Base-by-base conservation (phyloP, 1,140 invertebrate species). In the Zaprionus inermis region DNA sequence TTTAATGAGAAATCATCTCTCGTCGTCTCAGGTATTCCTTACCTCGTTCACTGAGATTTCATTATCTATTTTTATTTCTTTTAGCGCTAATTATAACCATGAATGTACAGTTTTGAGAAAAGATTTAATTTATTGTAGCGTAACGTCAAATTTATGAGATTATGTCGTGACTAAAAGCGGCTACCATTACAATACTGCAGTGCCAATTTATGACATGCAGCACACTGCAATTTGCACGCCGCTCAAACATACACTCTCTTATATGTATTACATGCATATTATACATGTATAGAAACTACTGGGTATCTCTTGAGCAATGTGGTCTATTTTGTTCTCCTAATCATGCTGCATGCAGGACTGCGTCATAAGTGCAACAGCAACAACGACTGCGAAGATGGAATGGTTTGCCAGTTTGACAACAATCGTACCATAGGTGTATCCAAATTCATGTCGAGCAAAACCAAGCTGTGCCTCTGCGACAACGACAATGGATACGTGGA, bases 391-490 rank as follows among this genome's bases (percentile, higher is more conserved):
- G 93, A 93, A 72, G 94, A 94, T 59, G 93, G 93, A 0, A 90
- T 94, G 77, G 91, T 93, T 32, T 94, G 94, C 78, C 91, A 89
- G 12, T 78, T 89, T 1, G 93, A 94, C 75, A 92, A 93, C 22
- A 94, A 94, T 11, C 92, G 92, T 7, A 92, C 92, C 10, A 91
- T 93, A 18, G 92, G 93, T 0, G 91, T 90, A 36, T 79, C 90
- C 55, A 90, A 90, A 44, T 82, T 91, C 49, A 91, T 85, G 71
- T 80, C 84, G 9, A 88, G 76, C 52, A 92, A 89, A 75, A 93
- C 93, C 58, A 94, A 93, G 68, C 55, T 94, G 59, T 94, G 94
- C 54, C 92, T 94, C 1, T 94, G 94, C 57, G 93, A 94, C 66
- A 92, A 92, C 9, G 93, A 94, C 34, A 93, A 91, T 54, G 94